These are phyloP conservation scores for Tringa solitaria DNA, from an alignment of 2,113 vertebrate species.

Conservation along the genomic window DNA sequence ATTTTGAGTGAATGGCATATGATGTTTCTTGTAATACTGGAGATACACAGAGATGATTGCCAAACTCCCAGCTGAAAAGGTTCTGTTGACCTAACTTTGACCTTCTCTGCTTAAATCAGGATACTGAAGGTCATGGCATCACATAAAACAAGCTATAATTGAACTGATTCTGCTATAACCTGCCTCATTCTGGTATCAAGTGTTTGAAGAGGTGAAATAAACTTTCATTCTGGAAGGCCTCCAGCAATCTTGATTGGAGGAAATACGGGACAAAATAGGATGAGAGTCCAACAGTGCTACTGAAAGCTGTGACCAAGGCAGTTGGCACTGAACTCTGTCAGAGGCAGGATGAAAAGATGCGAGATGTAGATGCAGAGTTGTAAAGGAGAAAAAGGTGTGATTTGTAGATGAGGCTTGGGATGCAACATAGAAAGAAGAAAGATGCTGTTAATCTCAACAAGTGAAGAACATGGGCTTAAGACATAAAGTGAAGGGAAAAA, in stretches of 20 bases:
- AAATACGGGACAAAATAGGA: neutral
- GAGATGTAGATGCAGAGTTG: neutral
- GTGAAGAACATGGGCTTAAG: neutral
- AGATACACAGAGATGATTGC: neutral
- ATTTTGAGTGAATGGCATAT: neutral
- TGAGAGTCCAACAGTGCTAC: neutral
- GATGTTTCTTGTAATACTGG: neutral
- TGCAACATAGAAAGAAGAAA: neutral
- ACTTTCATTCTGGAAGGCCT: neutral
- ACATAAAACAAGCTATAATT: neutral
- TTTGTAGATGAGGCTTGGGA: neutral
- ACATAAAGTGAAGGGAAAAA: neutral
- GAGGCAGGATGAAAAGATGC: neutral
- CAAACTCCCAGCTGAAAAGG: neutral
- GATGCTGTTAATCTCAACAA: neutral
- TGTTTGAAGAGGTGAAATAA: neutral
- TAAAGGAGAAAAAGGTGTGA: neutral
- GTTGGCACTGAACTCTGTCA: neutral
- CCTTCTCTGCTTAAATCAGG: neutral
- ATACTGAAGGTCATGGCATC: neutral
- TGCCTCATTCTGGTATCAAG: neutral
- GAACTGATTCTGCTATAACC: neutral
- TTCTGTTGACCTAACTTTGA: neutral
- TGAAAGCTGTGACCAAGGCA: neutral
- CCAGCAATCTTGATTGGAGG: neutral